Evolutionary conservation across 1,140 invertebrate species (phyloP).

Genomic region (Stenopsyche tienmushanensis): DNA sequence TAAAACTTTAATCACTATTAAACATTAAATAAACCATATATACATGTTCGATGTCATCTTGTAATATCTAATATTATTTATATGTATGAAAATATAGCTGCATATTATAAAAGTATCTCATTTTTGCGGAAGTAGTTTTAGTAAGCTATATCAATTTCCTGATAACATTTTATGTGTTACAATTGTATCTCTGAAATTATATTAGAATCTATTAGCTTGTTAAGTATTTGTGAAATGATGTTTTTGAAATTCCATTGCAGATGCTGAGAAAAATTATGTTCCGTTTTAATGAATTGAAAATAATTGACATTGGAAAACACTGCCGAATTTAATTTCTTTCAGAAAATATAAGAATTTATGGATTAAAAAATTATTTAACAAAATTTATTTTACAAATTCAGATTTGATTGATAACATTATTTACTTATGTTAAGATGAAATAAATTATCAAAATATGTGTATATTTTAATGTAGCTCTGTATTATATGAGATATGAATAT

Average conservation of each 20-base stretch:
- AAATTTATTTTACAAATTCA: slow-evolving; percentile 3
- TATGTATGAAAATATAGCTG: no score
- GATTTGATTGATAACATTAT: not conserved
- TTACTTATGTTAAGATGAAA: not conserved
- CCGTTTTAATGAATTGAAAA: not conserved
- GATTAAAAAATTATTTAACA: slow-evolving; percentile 6
- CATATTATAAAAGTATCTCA: not conserved
- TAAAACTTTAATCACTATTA: not conserved
- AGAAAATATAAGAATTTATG: slow-evolving; percentile 4
- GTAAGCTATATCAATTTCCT: not conserved
- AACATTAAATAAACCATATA: not conserved
- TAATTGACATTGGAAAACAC: slow-evolving; percentile 3
- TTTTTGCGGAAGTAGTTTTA: not conserved
- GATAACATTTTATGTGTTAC: not conserved
- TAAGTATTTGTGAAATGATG: not conserved
- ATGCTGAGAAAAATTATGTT: not conserved
- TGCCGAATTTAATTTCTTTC: slow-evolving; percentile 19
- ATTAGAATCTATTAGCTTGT: not conserved
- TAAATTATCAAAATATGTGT: slow-evolving; percentile 4
- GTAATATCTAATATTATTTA: not conserved
- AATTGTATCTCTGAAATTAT: not conserved
- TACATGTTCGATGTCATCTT: not conserved
- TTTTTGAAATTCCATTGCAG: slow-evolving; percentile 19
- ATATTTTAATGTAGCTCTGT: slow-evolving; percentile 17
- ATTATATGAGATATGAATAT: slow-evolving; percentile 15